A percentile compares a stretch with the other conserved stretches of the same genome.
Evolutionary conservation across 1,140 invertebrate species (phyloP).

Genomic region (Dendrolimus punctatus): DNA sequence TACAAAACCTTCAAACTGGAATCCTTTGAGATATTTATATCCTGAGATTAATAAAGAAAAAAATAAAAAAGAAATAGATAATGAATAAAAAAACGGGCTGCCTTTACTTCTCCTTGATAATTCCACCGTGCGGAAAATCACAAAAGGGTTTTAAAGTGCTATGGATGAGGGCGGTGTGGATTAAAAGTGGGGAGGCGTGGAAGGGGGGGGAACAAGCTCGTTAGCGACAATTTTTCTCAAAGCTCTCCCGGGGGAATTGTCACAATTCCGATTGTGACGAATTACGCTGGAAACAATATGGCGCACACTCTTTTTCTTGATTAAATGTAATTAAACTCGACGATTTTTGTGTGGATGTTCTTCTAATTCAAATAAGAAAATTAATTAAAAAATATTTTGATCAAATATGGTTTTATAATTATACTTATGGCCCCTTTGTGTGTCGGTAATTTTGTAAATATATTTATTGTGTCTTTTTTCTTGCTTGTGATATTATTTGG

Average conservation of each 20-base stretch:
- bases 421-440: too few relatives aligned
- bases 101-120: slow-evolving; percentile 54
- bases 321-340: slow-evolving; percentile 31
- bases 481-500: too few relatives aligned
- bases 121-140: slow-evolving; percentile 57
- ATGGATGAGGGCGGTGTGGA: slow-evolving; percentile 36
- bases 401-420: too few relatives aligned
- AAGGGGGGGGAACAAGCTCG: slow-evolving; percentile 44
- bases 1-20: too few relatives aligned
- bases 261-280: slow-evolving; percentile 59
- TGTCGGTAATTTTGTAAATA: too few relatives aligned
- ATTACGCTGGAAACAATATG: slow-evolving; percentile 46
- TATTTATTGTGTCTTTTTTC: too few relatives aligned
- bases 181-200: slow-evolving; percentile 37
- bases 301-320: slow-evolving; percentile 29
- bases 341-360: neutral
- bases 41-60: slow-evolving; percentile 18
- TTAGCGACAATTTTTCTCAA: slow-evolving; percentile 70
- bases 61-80: slow-evolving; percentile 41
- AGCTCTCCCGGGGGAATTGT: slow-evolving; percentile 55
- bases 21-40: slow-evolving; percentile 11
- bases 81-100: slow-evolving; percentile 34
- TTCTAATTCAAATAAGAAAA: too few relatives aligned
- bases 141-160: slow-evolving; percentile 67
- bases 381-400: too few relatives aligned